Percentiles rank a stretch among this genome's conserved stretches.
These are phyloP conservation scores for Pristis pectinata DNA, from an alignment of 2,797 vertebrate species.

Conservation along the genomic window DNA sequence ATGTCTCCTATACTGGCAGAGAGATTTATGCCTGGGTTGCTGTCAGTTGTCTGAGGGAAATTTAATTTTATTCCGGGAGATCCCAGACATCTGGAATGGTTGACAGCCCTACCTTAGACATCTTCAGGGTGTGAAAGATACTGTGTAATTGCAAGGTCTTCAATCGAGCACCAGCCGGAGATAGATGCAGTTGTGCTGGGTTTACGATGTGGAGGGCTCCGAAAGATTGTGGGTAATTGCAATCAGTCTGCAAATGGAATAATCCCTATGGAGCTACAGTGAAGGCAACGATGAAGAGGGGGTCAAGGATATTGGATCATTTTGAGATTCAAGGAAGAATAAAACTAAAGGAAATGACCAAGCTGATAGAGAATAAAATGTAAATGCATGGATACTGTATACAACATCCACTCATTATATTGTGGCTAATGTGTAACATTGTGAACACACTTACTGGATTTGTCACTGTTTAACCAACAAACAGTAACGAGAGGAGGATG, in stretches of 20 bases:
- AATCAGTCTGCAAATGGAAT: not conserved
- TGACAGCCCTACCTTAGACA: too few species aligned
- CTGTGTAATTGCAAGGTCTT: not conserved
- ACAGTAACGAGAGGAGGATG: not conserved
- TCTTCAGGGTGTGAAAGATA: not conserved
- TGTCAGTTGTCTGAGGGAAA: too few species aligned
- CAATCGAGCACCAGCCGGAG: not conserved
- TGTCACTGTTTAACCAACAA: not conserved
- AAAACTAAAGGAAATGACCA: conserved; percentile 22
- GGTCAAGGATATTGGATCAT: not conserved
- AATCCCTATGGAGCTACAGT: not conserved
- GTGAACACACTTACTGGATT: not conserved
- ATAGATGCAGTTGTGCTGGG: not conserved
- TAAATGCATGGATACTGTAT: conserved; percentile 36
- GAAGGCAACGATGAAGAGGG: not conserved
- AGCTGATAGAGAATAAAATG: not conserved
- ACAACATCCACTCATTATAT: not conserved
- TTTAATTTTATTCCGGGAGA: too few species aligned
- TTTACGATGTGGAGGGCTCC: not conserved
- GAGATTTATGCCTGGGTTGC: too few species aligned
- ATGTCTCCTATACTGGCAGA: too few species aligned
- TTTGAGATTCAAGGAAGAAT: not conserved
- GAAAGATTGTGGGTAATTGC: not conserved
- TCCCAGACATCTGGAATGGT: too few species aligned
- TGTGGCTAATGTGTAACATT: not conserved